These are phyloP conservation scores for Polylopha cassiicola DNA, from an alignment of 2,888 invertebrate species.

Conservation along the genomic window DNA sequence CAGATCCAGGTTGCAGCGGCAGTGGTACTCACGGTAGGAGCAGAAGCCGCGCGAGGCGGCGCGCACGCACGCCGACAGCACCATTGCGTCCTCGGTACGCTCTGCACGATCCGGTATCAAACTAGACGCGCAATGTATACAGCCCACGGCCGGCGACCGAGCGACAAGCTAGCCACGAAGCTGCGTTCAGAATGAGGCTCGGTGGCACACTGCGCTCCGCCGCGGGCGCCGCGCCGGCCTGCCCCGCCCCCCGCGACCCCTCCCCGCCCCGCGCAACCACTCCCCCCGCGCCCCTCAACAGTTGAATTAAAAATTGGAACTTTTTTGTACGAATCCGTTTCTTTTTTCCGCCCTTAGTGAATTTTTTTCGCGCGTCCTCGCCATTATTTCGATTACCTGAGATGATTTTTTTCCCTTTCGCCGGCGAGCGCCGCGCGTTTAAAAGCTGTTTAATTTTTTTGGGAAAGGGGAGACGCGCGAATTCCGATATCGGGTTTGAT, in stretches of 20 bases:
- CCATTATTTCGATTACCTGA: constrained; percentile 76
- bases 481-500: constrained; percentile 69
- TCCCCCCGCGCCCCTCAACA: constrained; percentile 43
- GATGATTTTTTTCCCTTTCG: constrained; percentile 65
- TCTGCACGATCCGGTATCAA: constrained; percentile 15
- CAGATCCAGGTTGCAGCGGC: no score
- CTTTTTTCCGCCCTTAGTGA: constrained; percentile 75
- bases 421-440: constrained; percentile 63
- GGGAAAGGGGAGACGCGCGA: constrained; percentile 70
- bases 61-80: constrained; percentile 67
- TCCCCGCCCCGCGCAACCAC: constrained; percentile 26
- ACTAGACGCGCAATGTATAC: constrained; percentile 15
- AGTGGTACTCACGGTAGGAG: constrained; percentile 57
- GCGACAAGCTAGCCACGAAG: no score
- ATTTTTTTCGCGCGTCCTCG: constrained; percentile 72
- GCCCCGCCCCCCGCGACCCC: constrained; percentile 25
- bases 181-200: constrained; percentile 25
- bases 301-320: constrained; percentile 66
- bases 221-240: constrained; percentile 27
- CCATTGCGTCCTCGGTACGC: constrained; percentile 42
- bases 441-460: constrained; percentile 76
- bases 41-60: constrained; percentile 54
- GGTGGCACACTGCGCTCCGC: constrained; percentile 21
- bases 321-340: constrained; percentile 74
- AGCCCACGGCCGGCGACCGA: constrained; percentile 17